A percentile compares a stretch with the other conserved stretches of the same genome.
phyloP scores from a whole-genome alignment of 2,888 invertebrate species.

The Syrista parreyssii region DNA sequence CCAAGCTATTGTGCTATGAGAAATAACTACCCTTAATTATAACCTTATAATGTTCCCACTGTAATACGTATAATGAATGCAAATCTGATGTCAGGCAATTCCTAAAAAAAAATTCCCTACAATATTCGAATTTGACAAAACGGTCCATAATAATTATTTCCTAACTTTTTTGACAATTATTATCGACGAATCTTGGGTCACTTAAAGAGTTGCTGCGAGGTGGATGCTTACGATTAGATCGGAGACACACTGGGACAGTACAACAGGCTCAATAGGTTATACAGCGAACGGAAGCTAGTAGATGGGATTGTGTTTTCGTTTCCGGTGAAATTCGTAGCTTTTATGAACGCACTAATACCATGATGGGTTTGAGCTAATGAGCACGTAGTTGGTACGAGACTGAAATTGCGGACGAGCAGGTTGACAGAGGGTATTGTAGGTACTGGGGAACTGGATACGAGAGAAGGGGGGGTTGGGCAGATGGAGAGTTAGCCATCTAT shows the following conservation, averaged over 20 bases:
- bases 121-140: neutral
- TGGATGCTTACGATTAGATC: neutral
- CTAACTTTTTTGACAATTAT: neutral
- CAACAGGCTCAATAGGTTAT: neutral
- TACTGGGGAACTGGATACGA: neutral
- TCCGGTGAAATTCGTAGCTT: neutral
- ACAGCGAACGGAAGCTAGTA: neutral
- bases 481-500: neutral
- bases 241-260: neutral
- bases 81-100: neutral
- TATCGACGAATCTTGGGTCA: neutral
- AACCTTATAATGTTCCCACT: neutral
- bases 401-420: neutral
- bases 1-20: neutral
- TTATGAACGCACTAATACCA: neutral
- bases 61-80: neutral
- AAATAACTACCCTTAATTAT: neutral
- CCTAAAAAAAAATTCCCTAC: neutral
- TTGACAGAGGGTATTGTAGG: neutral
- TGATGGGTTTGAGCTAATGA: neutral
- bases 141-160: neutral
- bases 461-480: neutral
- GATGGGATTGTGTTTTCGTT: neutral
- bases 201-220: neutral
- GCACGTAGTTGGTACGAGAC: neutral